phyloP scores from a whole-genome alignment of 2,797 vertebrate species.

The Bucorvus abyssinicus region DNA sequence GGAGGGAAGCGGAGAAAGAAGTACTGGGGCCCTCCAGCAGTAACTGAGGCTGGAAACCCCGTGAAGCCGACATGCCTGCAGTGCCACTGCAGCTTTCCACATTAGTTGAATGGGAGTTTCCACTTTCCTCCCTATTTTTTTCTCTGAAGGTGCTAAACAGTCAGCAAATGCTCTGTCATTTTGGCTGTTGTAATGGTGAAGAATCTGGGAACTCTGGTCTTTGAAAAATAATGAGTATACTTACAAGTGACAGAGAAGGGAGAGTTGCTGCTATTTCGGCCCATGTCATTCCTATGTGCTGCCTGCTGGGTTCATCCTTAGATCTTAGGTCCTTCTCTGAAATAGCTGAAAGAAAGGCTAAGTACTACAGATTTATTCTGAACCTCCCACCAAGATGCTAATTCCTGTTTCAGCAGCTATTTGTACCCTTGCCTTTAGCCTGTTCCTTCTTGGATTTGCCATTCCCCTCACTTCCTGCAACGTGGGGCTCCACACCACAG shows the following conservation, averaged over 20 bases:
- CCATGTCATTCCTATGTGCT: background rate
- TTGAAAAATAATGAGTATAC: background rate
- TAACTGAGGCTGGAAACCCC: background rate
- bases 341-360: background rate
- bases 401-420: slow-evolving; percentile 21
- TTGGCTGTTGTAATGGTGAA: background rate
- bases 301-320: background rate
- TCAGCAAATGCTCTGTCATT: background rate
- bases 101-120: background rate
- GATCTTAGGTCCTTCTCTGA: background rate
- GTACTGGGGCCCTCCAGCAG: background rate
- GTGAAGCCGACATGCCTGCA: background rate
- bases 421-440: background rate
- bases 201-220: background rate
- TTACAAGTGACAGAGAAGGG: background rate
- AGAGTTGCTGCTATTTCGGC: background rate
- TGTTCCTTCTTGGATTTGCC: background rate
- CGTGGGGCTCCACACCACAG: rapidly evolving
- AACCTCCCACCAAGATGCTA: background rate
- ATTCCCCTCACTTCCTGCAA: rapidly evolving
- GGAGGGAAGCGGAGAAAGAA: background rate
- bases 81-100: background rate
- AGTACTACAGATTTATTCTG: slow-evolving; percentile 7
- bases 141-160: background rate
- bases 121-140: background rate